Evolutionary conservation across 2,113 vertebrate genomes (phyloP).

Genomic region (Rhabdomys dilectus): DNA sequence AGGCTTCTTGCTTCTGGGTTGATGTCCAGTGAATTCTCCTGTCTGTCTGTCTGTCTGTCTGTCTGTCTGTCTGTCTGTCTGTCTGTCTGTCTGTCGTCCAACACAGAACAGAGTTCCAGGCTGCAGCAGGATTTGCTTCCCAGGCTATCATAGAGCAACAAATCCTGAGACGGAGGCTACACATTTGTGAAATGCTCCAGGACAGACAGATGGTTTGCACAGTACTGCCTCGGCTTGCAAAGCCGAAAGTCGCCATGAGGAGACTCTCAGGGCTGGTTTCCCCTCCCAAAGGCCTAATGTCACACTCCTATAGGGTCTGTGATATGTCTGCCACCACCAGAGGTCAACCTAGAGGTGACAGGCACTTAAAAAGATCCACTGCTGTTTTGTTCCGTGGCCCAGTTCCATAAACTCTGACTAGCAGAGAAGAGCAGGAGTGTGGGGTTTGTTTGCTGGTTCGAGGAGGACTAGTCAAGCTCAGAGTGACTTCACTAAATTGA

Average conservation of each 20-base stretch:
- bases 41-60: background rate
- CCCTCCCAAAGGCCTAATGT: background rate
- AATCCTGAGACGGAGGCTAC: fast-evolving
- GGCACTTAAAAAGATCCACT: background rate
- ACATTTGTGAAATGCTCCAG: background rate
- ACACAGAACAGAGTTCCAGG: background rate
- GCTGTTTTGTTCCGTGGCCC: background rate
- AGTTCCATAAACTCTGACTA: background rate
- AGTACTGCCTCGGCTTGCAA: background rate
- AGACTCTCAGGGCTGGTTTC: background rate
- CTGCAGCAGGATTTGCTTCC: background rate
- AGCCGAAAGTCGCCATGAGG: background rate
- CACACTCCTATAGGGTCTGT: background rate
- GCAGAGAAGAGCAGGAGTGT: background rate
- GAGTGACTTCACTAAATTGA: background rate
- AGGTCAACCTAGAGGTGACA: slow-evolving; percentile 8
- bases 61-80: background rate
- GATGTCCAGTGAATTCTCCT: background rate
- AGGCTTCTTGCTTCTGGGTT: background rate
- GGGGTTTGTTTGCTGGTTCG: background rate
- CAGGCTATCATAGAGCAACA: fast-evolving
- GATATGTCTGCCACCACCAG: background rate
- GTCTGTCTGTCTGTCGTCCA: background rate
- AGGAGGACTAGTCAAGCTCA: background rate
- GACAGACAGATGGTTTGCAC: background rate